A percentile compares a stretch with the other conserved stretches of the same genome.
These are phyloP conservation scores for Zhengitettix transpicula DNA, from an alignment of 2,888 invertebrate species.

Conservation along the genomic window DNA sequence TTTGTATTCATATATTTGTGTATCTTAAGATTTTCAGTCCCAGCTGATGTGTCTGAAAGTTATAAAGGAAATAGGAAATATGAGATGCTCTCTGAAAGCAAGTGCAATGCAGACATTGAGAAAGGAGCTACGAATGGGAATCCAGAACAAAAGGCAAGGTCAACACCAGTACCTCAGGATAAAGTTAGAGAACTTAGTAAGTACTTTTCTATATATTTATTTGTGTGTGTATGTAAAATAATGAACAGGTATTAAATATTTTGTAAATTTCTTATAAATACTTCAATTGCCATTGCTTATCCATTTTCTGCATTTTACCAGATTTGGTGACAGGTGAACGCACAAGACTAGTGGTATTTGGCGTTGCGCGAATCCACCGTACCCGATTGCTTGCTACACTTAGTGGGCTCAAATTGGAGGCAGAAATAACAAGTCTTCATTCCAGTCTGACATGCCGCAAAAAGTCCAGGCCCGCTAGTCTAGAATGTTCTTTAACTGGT, in stretches of 20 bases:
- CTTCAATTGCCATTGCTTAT: too few species aligned
- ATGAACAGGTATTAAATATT: not conserved
- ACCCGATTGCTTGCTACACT: constrained; percentile 76
- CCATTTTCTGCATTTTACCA: constrained; percentile 10
- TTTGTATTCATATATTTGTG: too few species aligned
- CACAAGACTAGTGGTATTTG: constrained; percentile 68
- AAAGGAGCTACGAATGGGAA: constrained; percentile 21
- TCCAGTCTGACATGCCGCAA: constrained; percentile 86
- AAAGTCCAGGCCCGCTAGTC: constrained; percentile 48
- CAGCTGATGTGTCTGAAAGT: constrained; percentile 51
- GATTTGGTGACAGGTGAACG: constrained; percentile 40
- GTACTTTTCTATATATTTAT: constrained; percentile 9
- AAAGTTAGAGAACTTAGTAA: constrained; percentile 25
- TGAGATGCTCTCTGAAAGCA: constrained; percentile 36
- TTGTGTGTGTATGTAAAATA: not conserved
- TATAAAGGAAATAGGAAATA: constrained; percentile 40
- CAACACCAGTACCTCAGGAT: constrained; percentile 25
- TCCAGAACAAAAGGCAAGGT: constrained; percentile 16
- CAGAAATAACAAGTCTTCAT: constrained; percentile 81
- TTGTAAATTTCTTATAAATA: too few species aligned
- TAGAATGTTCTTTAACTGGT: constrained; percentile 70
- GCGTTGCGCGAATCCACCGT: constrained; percentile 71
- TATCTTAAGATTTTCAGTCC: constrained; percentile 42
- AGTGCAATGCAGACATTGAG: constrained; percentile 37
- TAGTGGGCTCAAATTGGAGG: constrained; percentile 86